Evolutionary conservation across 2,888 invertebrate species (phyloP).

Genomic region (Serrognathus titanus): DNA sequence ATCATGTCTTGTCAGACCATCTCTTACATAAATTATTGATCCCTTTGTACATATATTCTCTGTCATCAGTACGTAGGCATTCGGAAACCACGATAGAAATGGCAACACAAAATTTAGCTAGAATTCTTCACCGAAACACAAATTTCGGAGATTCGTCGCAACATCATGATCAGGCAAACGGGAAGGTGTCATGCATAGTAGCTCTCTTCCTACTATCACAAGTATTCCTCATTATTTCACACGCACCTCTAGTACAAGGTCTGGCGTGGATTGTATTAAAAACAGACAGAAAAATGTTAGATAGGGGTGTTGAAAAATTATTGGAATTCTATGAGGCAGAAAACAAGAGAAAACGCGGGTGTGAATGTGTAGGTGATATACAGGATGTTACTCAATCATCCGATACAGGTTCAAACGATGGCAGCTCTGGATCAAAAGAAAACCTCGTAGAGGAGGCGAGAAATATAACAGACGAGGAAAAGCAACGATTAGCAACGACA

Average conservation of each 20-base stretch:
- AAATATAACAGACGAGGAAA: conserved; percentile 93
- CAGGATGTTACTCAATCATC: conserved; percentile 25
- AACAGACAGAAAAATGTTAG: conserved; percentile 58
- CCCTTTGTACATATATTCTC: conserved; percentile 89
- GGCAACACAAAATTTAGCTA: conserved; percentile 61
- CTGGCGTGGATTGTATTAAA: conserved; percentile 88
- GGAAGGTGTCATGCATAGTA: conserved; percentile 83
- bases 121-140: conserved; percentile 60
- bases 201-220: conserved; percentile 88
- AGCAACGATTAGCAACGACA: conserved; percentile 54
- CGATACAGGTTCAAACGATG: conserved; percentile 31
- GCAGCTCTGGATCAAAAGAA: conserved; percentile 36
- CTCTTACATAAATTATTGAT: conserved; percentile 88
- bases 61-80: conserved; percentile 54
- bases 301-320: conserved; percentile 44
- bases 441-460: conserved; percentile 52
- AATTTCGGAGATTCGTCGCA: conserved; percentile 49
- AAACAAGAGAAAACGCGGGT: conserved; percentile 20
- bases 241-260: conserved; percentile 85
- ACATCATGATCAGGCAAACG: conserved; percentile 39
- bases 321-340: conserved; percentile 42
- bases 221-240: conserved; percentile 91
- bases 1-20: conserved; percentile 92
- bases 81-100: conserved; percentile 56
- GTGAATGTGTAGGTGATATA: conserved; percentile 21